These are phyloP conservation scores for Drosophila rhopaloa DNA, from an alignment of 1,140 invertebrate genomes.

Conservation along the genomic window DNA sequence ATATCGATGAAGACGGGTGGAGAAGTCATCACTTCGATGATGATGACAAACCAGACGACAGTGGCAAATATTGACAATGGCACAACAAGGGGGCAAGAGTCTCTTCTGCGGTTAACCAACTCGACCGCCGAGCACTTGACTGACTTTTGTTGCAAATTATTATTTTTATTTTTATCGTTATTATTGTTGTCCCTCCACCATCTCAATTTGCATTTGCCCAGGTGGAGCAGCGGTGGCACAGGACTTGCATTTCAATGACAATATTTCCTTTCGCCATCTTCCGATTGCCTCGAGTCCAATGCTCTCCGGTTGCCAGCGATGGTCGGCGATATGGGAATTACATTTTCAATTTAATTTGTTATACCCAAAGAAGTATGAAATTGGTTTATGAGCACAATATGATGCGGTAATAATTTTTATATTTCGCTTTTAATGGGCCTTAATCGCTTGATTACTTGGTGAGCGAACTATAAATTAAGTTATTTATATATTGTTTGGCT, in stretches of 20 bases:
- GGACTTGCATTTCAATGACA: conserved; percentile 81
- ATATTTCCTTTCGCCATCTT: conserved; percentile 58
- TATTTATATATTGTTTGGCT: too few species aligned
- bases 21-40: conserved; percentile 52
- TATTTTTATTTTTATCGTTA: conserved; percentile 61
- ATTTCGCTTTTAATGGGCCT: background rate
- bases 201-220: conserved; percentile 61
- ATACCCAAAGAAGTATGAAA: conserved; percentile 5
- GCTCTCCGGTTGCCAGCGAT: conserved; percentile 39
- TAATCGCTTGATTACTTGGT: background rate
- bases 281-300: conserved; percentile 55
- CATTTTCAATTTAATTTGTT: conserved; percentile 33
- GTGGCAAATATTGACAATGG: conserved; percentile 72
- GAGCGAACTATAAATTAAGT: background rate
- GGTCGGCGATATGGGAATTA: conserved; percentile 30
- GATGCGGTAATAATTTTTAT: background rate
- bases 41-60: conserved; percentile 33
- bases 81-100: conserved; percentile 39
- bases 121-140: conserved; percentile 63
- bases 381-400: conserved; percentile 12
- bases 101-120: conserved; percentile 45
- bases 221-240: conserved; percentile 35
- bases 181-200: conserved; percentile 30
- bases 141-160: conserved; percentile 80
- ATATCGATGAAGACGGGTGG: conserved; percentile 61